phyloP scores from a whole-genome alignment of 2,113 vertebrate genomes.

The Lathamus discolor region DNA sequence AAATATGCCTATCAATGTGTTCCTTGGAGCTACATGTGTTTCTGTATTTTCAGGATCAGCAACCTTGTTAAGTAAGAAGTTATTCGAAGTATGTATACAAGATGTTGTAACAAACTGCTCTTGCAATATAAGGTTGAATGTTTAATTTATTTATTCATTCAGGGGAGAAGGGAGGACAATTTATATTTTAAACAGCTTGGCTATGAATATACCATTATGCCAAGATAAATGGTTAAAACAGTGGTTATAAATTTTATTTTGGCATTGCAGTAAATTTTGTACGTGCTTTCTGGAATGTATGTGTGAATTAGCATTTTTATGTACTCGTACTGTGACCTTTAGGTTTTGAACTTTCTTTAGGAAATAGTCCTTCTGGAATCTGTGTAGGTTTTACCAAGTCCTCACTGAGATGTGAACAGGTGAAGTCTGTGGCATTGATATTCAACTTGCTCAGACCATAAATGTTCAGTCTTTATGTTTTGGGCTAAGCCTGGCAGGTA shows the following conservation, averaged over 20 bases:
- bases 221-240: conserved; percentile 33
- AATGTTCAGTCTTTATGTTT: not conserved
- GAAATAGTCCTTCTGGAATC: not conserved
- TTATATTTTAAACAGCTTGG: conserved; percentile 22
- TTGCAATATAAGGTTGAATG: not conserved
- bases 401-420: not conserved
- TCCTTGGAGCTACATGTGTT: conserved; percentile 22
- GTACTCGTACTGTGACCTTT: conserved; percentile 23
- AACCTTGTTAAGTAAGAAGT: conserved; percentile 36
- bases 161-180: not conserved
- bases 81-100: not conserved
- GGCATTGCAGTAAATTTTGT: conserved; percentile 18
- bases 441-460: not conserved
- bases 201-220: not conserved
- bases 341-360: conserved; percentile 2
- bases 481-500: not conserved
- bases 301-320: conserved; percentile 33
- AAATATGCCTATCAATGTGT: conserved; percentile 31
- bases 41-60: conserved; percentile 41
- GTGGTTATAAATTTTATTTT: conserved; percentile 29
- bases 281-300: conserved; percentile 4
- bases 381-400: not conserved
- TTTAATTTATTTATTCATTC: conserved; percentile 41
- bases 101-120: not conserved
- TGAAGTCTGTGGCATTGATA: not conserved